Percentiles rank a stretch among this genome's conserved stretches.
These are phyloP conservation scores for Phyllostomus discolor DNA, from an alignment of 2,113 vertebrate genomes.

Conservation along the genomic window DNA sequence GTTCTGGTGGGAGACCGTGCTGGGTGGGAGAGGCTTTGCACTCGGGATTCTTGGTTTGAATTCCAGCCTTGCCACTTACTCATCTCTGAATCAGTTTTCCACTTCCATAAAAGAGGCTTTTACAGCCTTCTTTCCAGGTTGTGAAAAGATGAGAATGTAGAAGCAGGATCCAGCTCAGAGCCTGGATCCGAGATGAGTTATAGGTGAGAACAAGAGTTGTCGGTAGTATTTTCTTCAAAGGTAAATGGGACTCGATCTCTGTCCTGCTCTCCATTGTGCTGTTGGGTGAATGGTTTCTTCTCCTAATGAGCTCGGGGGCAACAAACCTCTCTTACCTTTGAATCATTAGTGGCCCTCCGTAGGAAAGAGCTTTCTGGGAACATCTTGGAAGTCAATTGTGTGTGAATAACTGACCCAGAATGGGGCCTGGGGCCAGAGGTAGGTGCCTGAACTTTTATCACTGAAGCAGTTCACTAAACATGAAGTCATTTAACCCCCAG, in stretches of 20 bases:
- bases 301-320: neutral
- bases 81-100: neutral
- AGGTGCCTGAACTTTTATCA: slow-evolving; percentile 52
- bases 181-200: neutral
- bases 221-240: neutral
- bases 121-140: neutral
- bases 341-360: slow-evolving; percentile 42
- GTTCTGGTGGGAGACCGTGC: neutral
- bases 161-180: neutral
- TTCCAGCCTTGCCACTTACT: neutral
- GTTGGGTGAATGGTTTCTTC: slow-evolving; percentile 10
- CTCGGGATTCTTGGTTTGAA: neutral
- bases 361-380: slow-evolving; percentile 51
- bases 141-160: neutral
- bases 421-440: slow-evolving; percentile 42
- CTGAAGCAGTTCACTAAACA: slow-evolving; percentile 51
- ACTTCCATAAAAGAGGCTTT: neutral
- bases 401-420: slow-evolving; percentile 52
- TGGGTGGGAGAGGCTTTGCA: neutral
- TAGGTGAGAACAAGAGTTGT: neutral
- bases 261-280: neutral
- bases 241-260: neutral
- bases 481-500: slow-evolving; percentile 26
- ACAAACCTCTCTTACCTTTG: slow-evolving; percentile 46
- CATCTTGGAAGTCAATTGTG: slow-evolving; percentile 61